Base-by-base conservation (phyloP, 2,888 invertebrate species). In the Oxystoma pomonae region DNA sequence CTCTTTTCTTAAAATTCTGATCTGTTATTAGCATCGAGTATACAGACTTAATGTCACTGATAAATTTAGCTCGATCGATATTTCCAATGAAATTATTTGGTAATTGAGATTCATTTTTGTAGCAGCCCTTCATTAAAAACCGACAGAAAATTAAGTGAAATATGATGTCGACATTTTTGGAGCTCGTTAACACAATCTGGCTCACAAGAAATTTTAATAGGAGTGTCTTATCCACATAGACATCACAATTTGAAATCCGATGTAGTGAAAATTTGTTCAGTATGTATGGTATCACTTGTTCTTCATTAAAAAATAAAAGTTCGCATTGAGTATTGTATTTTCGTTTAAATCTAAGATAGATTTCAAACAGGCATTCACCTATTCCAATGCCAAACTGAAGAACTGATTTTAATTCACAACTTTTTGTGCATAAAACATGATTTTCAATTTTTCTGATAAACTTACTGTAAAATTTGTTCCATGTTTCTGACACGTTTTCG, bases 121-220 rank as follows among this genome's bases (percentile, higher is more conserved):
- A 71, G 59, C 68, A 58, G 17, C 58, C 35, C 16, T 67, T 66
- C 20, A 66, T 67, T 57, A 74, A 61, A 51, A 73, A 66, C 1
- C 69, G 71, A 64, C 70, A 73, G 7, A 70, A 68, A 16, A 77
- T 57, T 49, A 75, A 67, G 65, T 74, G 70, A 61, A 74, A 75
- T 57, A 74, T 68, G 57, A 75, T 71, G 61, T 73, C 71, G 17
- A 72, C 18, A 65, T 76, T 75, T 62, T 69, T 69, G 9, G 72
- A 69, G 19, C 68, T 68, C 19, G 71, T 68, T 1, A 72, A 52
- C 20, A 71, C 52, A n/a, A 72, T 67, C 7, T 71, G 67, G 57
- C 68, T 68, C n/a, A 70, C 57, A 5, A 76, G 60, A 63, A 72
- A 71, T 55, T 68, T 62, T 20, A 70, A 64, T 22, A 71, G 53